Conservation (phyloP, 2,888 invertebrate genomes). For the Pristionchus japonicus region DNA sequence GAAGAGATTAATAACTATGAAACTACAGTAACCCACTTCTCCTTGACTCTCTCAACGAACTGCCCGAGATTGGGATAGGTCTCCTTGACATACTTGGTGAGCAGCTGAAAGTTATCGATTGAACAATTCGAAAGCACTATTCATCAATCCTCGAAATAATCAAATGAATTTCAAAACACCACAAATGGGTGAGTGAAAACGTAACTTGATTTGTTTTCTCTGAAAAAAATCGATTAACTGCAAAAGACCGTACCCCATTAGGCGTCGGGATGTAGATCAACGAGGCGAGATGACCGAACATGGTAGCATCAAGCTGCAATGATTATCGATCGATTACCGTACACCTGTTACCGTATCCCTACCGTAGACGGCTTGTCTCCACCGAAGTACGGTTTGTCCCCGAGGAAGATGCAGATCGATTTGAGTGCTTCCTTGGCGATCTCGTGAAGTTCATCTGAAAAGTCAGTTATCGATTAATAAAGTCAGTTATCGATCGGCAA, state of each 20-base stretch:
- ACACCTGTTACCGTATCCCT: neutral
- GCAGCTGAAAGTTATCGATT: neutral
- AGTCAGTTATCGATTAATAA: neutral
- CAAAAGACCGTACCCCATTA: neutral
- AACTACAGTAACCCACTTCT: neutral
- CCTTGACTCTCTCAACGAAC: slow-evolving; percentile 27
- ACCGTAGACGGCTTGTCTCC: slow-evolving; percentile 20
- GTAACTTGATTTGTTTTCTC: neutral
- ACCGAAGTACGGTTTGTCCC: slow-evolving; percentile 8
- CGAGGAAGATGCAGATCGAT: slow-evolving; percentile 1
- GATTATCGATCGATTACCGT: neutral
- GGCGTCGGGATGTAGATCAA: slow-evolving; percentile 15
- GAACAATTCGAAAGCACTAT: neutral
- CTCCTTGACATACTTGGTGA: slow-evolving; percentile 24
- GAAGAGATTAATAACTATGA: neutral
- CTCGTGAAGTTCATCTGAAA: slow-evolving; percentile 27
- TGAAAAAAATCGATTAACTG: neutral
- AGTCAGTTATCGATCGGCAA: neutral
- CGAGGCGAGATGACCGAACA: slow-evolving; percentile 18
- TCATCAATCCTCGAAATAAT: neutral
- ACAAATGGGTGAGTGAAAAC: neutral
- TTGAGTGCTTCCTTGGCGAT: neutral
- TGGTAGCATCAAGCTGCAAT: slow-evolving; percentile 24
- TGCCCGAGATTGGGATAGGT: neutral
- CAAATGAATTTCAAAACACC: neutral